Percentiles rank a stretch among this genome's conserved stretches.
Conservation (phyloP, 2,797 vertebrate genomes). For the Melanotaenia nigrans region DNA sequence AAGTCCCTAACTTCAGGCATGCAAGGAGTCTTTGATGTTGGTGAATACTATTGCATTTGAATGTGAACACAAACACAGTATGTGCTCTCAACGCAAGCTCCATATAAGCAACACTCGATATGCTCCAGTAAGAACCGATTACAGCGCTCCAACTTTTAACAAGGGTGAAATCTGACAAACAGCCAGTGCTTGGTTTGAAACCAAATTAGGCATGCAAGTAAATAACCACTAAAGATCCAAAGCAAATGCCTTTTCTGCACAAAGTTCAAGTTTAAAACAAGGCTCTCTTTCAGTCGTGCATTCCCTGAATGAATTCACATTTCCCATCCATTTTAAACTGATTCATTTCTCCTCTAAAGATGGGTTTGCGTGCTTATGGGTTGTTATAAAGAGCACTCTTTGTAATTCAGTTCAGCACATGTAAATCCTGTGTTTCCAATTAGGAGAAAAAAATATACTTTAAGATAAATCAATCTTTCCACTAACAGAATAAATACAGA, state of each 20-base stretch:
- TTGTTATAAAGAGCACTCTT: constrained; percentile 21
- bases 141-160: constrained; percentile 28
- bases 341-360: constrained; percentile 57
- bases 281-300: constrained; percentile 52
- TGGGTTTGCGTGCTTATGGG: constrained; percentile 35
- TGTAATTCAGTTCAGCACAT: constrained; percentile 59
- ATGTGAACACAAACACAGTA: constrained; percentile 14
- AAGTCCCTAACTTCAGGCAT: constrained; percentile 36
- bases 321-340: constrained; percentile 55
- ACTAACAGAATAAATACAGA: constrained; percentile 18
- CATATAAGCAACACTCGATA: constrained; percentile 39
- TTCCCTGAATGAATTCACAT: constrained; percentile 29
- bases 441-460: constrained; percentile 8
- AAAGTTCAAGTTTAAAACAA: constrained; percentile 68
- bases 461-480: neutral
- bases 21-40: constrained; percentile 29
- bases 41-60: constrained; percentile 40
- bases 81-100: constrained; percentile 8
- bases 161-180: constrained; percentile 39
- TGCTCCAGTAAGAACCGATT: constrained; percentile 30
- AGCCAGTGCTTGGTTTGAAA: constrained; percentile 42
- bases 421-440: constrained; percentile 63
- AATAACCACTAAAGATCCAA: constrained; percentile 51
- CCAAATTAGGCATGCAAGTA: constrained; percentile 57
- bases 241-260: constrained; percentile 55